phyloP scores from a whole-genome alignment of 2,113 vertebrate species.

The Burhinus oedicnemus region DNA sequence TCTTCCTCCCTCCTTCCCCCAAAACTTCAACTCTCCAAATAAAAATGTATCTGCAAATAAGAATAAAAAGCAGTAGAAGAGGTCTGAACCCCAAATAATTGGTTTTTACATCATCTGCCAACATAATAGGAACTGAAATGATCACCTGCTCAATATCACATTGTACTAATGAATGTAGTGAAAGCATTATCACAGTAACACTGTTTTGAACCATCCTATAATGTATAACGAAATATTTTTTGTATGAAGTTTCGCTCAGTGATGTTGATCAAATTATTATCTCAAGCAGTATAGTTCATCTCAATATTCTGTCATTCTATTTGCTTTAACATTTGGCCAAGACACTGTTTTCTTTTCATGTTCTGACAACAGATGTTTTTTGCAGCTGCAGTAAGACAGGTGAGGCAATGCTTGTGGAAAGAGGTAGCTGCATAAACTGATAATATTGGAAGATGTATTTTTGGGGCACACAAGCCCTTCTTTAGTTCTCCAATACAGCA shows the following conservation, averaged over 20 bases:
- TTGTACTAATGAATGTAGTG: background rate
- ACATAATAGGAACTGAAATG: background rate
- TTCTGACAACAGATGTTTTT: background rate
- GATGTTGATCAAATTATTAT: background rate
- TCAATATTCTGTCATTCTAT: background rate
- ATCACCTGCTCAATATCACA: background rate
- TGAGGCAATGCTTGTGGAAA: background rate
- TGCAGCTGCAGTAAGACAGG: background rate
- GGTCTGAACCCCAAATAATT: background rate
- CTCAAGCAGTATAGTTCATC: background rate
- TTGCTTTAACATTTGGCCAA: background rate
- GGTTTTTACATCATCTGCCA: background rate
- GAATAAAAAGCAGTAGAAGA: background rate
- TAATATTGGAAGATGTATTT: background rate
- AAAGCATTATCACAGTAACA: background rate
- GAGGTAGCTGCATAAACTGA: background rate
- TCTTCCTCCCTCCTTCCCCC: background rate
- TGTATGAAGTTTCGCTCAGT: background rate
- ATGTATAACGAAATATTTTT: background rate
- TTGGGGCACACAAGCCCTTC: background rate
- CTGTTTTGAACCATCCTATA: background rate
- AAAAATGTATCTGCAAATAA: background rate
- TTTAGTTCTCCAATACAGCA: background rate
- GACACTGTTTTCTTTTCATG: background rate
- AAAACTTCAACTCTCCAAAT: background rate